A percentile compares a stretch with the other conserved stretches of the same genome.
Evolutionary conservation across 1,140 invertebrate genomes (phyloP).

Genomic region (Archivesica marissinica): DNA sequence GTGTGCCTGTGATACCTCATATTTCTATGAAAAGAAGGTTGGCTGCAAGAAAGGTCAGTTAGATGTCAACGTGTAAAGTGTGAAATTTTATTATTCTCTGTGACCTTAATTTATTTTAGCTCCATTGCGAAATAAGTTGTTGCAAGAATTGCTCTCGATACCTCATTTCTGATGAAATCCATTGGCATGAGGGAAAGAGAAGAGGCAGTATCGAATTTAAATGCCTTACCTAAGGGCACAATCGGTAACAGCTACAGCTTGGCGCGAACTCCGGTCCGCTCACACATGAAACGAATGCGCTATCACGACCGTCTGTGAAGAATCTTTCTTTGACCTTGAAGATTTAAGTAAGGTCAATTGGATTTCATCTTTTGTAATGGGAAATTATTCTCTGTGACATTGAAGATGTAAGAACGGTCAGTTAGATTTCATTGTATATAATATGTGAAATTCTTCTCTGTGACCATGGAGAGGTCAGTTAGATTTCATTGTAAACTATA

Average conservation of each 20-base stretch:
- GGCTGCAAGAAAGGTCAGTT: constrained; percentile 49
- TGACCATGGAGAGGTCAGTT: background rate
- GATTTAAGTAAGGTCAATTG: background rate
- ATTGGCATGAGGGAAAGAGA: no score
- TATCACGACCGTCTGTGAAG: background rate
- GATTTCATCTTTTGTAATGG: background rate
- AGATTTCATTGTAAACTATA: background rate
- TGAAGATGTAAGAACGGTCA: background rate
- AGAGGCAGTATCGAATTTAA: no score
- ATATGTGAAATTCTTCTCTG: background rate
- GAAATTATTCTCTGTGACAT: background rate
- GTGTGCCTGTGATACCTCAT: constrained; percentile 37
- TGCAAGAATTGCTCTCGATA: background rate
- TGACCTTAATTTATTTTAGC: background rate
- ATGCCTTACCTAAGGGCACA: no score
- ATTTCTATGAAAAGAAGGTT: constrained; percentile 22
- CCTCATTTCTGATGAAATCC: no score
- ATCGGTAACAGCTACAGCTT: background rate
- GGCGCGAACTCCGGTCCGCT: no score
- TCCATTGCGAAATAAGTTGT: background rate
- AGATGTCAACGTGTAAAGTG: background rate
- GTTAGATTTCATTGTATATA: background rate
- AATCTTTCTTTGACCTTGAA: background rate
- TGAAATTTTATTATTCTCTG: background rate
- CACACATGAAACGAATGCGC: no score